Evolutionary conservation across 2,888 invertebrate species (phyloP).

Genomic region (Psococerastis gibbosa): DNA sequence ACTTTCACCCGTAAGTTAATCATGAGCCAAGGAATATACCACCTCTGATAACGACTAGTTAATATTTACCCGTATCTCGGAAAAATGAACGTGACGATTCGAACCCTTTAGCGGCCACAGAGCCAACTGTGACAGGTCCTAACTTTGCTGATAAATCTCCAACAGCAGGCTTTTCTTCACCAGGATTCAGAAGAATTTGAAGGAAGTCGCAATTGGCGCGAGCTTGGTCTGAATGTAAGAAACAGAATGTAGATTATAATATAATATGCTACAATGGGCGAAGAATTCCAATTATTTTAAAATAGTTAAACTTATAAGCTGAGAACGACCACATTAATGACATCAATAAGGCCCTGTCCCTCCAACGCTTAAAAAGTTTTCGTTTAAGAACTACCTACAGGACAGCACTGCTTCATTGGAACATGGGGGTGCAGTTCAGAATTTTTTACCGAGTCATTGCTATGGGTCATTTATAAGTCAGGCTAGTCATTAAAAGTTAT

Average conservation of each 20-base stretch:
- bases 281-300: neutral
- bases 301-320: conserved; percentile 1
- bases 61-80: conserved; percentile 32
- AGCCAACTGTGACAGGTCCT: conserved; percentile 56
- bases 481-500: too few species aligned
- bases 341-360: too few species aligned
- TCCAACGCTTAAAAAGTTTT: too few species aligned
- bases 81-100: conserved; percentile 34
- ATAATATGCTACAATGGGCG: neutral
- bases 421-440: too few species aligned
- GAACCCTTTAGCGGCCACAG: conserved; percentile 28
- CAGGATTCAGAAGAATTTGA: conserved; percentile 69
- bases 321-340: too few species aligned
- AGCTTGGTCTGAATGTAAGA: conserved; percentile 31
- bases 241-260: conserved; percentile 2
- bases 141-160: conserved; percentile 63
- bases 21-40: too few species aligned
- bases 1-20: too few species aligned
- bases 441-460: too few species aligned
- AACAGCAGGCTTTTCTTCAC: conserved; percentile 45
- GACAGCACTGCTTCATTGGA: too few species aligned
- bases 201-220: conserved; percentile 68
- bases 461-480: too few species aligned
- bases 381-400: too few species aligned
- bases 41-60: too few species aligned